phyloP scores from a whole-genome alignment of 2,113 vertebrate genomes.

The Cyanoramphus novaezelandiae region DNA sequence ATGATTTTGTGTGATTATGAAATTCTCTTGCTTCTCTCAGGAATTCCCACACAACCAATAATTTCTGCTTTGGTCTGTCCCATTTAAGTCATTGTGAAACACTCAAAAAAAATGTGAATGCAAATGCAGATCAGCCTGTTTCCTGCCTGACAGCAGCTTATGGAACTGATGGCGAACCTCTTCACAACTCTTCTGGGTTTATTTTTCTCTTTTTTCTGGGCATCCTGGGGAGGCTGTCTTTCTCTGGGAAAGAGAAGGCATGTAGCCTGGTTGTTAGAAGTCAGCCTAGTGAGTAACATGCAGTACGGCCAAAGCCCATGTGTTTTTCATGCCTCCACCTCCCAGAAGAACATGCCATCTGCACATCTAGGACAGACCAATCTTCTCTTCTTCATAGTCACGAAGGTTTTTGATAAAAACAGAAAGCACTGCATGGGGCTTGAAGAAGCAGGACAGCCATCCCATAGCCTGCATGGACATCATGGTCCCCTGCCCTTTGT shows the following conservation, averaged over 20 bases:
- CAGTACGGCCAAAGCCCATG: fast-evolving
- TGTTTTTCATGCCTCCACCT: neutral
- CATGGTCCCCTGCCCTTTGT: fast-evolving
- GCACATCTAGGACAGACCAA: fast-evolving
- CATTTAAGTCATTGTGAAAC: neutral
- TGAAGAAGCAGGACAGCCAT: neutral
- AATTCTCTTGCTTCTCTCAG: neutral
- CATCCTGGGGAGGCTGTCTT: neutral
- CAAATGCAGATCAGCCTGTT: neutral
- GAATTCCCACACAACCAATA: neutral
- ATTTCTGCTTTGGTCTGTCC: neutral
- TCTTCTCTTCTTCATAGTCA: too few species aligned
- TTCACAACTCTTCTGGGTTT: neutral
- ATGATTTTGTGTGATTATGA: neutral
- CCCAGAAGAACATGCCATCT: neutral
- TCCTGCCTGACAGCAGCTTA: neutral
- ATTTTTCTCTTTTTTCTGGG: fast-evolving
- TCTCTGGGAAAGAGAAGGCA: neutral
- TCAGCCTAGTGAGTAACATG: neutral
- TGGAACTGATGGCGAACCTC: neutral
- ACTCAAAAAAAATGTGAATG: neutral
- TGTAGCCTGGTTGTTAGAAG: neutral
- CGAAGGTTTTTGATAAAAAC: neutral
- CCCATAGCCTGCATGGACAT: fast-evolving
- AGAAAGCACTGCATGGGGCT: neutral